phyloP scores from a whole-genome alignment of 2,888 invertebrate species.

The Fragum sueziense region DNA sequence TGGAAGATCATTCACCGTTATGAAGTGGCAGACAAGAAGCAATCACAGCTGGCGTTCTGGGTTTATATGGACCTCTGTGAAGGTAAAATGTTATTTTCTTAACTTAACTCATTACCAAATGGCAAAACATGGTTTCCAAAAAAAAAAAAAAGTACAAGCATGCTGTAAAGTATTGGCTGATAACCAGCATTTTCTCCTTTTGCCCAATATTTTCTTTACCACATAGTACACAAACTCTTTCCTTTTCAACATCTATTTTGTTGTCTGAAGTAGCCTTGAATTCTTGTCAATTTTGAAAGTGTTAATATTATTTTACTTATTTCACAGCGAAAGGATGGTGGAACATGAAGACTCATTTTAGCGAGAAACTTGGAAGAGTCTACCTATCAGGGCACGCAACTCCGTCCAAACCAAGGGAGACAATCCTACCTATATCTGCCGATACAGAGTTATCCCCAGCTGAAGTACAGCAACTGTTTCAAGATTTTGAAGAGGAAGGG shows the following conservation, averaged over 20 bases:
- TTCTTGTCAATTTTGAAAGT: background rate
- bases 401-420: constrained; percentile 62
- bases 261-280: background rate
- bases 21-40: constrained; percentile 40
- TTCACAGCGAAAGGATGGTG: constrained; percentile 69
- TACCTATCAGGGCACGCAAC: constrained; percentile 68
- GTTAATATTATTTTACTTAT: background rate
- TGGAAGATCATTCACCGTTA: constrained; percentile 49
- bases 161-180: too few species aligned
- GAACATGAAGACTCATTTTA: constrained; percentile 66
- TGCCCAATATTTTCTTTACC: background rate
- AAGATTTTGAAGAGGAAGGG: constrained; percentile 42
- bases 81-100: too few species aligned
- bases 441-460: constrained; percentile 57
- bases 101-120: background rate
- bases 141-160: too few species aligned
- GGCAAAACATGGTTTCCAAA: background rate
- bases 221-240: too few species aligned
- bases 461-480: constrained; percentile 59
- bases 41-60: constrained; percentile 54
- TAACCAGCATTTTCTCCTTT: background rate
- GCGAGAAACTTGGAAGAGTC: constrained; percentile 50
- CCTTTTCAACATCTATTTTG: background rate
- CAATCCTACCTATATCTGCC: constrained; percentile 64
- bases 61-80: constrained; percentile 72